Conservation (phyloP, 1,140 invertebrate species). For the Leptopilina clavipes region DNA sequence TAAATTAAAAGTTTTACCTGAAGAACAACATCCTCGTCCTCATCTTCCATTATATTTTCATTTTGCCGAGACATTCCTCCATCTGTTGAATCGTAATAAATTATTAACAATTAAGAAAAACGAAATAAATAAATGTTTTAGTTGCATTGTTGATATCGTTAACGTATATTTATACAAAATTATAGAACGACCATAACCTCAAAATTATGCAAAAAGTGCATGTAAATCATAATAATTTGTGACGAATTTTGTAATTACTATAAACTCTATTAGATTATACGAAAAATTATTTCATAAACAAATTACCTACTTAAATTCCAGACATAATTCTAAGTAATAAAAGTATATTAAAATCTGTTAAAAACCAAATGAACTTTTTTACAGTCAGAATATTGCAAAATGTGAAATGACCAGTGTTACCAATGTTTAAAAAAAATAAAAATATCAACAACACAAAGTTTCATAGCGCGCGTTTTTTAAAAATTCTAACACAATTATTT, state of each 20-base stretch:
- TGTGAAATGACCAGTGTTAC: neutral
- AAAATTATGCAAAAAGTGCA: too few relatives aligned
- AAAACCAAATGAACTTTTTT: neutral
- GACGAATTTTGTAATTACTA: too few relatives aligned
- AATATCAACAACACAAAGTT: neutral
- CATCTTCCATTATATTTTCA: constrained; percentile 28
- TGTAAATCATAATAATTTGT: too few relatives aligned
- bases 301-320: too few relatives aligned
- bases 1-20: constrained; percentile 51
- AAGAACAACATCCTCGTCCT: constrained; percentile 63
- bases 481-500: neutral
- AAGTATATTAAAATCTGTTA: too few relatives aligned
- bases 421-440: neutral
- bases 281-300: too few relatives aligned
- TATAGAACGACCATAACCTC: too few relatives aligned
- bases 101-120: neutral
- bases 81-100: neutral
- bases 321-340: too few relatives aligned
- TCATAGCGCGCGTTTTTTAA: neutral
- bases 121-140: neutral
- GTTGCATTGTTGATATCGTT: neutral
- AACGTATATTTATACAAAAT: too few relatives aligned
- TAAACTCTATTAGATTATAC: too few relatives aligned
- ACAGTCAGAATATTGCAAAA: neutral
- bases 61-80: neutral